Percentiles rank a stretch among this genome's conserved stretches.
Evolutionary conservation across 2,888 invertebrate species (phyloP).

Genomic region (Acanthacorydalis orientalis): DNA sequence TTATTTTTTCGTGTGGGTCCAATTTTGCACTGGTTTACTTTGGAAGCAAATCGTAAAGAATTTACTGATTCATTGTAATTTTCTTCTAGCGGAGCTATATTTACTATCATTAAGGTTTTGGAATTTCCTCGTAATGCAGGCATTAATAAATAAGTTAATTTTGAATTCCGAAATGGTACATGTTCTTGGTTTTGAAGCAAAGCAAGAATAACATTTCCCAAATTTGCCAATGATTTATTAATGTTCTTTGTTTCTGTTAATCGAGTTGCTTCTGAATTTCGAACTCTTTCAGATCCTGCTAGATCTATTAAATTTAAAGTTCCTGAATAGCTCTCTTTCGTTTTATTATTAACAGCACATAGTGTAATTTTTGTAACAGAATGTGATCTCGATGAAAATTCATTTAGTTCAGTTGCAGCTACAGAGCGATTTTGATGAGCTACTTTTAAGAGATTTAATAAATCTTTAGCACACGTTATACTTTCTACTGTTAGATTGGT

Average conservation of each 20-base stretch:
- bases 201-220: slow-evolving; percentile 69
- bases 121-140: slow-evolving; percentile 84
- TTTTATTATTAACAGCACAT: slow-evolving; percentile 42
- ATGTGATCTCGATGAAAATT: slow-evolving; percentile 33
- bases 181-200: slow-evolving; percentile 68
- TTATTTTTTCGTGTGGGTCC: slow-evolving; percentile 49
- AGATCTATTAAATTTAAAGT: slow-evolving; percentile 71
- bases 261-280: slow-evolving; percentile 29
- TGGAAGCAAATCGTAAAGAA: slow-evolving; percentile 74
- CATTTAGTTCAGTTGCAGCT: slow-evolving; percentile 42
- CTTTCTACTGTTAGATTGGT: slow-evolving; percentile 40
- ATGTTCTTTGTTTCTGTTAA: slow-evolving; percentile 75
- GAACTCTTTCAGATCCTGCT: slow-evolving; percentile 73
- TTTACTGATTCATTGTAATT: slow-evolving; percentile 74
- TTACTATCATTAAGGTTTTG: slow-evolving; percentile 86
- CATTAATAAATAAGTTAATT: slow-evolving; percentile 75
- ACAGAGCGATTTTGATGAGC: slow-evolving; percentile 62
- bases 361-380: slow-evolving; percentile 42
- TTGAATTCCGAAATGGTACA: slow-evolving; percentile 79
- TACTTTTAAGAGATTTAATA: slow-evolving; percentile 48
- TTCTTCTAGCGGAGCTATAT: slow-evolving; percentile 73
- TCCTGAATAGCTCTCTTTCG: slow-evolving; percentile 44
- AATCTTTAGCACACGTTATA: slow-evolving; percentile 43
- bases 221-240: slow-evolving; percentile 62
- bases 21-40: slow-evolving; percentile 69